Evolutionary conservation across 2,888 invertebrate species (phyloP), one percentile per base, ranked within the genome.

Genomic region (Nematopogon swammerdamellus): DNA sequence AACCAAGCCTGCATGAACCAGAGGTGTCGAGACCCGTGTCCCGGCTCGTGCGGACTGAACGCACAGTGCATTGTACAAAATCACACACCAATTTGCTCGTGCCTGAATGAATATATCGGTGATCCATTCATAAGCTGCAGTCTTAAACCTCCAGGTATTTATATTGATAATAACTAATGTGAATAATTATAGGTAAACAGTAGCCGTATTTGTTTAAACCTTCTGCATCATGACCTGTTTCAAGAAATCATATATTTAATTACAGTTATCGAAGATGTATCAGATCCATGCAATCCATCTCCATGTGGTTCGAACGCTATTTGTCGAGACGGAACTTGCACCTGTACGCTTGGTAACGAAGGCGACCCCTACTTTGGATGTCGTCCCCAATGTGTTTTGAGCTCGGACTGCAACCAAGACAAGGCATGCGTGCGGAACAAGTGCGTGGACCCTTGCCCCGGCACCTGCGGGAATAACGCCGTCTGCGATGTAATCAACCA

Each of bases 1-100:
- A 85, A 87, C 61, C 75, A 83, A 58, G 90, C 92, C 43, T 93
- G 93, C 60, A 86, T 92, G 45, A 84, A 85, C 56, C 85, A 88
- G 60, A 88, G 83, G 64, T 92, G 92, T 64, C 76, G 70, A 55
- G 90, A 92, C 66, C 91, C 91, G n/a, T 92, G 92, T 59, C 88
- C 88, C 8, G 91, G 91, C 11, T 88, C 88, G 5, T 92, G 89
- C 60, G 88, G 89, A 45, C 60, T 84, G 51, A 79, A 82, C 58
- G 82, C 89, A 50, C 74, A 80, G 56, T 85, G 88, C 60, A 65
- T 65, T 43, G 87, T 91, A 5, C 82, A 85, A 53, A 88, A 86
- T 62, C 90, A 92, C 59, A 86, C 81, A 51, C 90, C 92, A 1
- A 83, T 85, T 48, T 93, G 92, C 63, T 80, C 83, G 4, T 92